Evolutionary conservation across 2,797 vertebrate species (phyloP), one percentile per base, ranked within the genome.

Genomic region (Hyperoplus immaculatus): DNA sequence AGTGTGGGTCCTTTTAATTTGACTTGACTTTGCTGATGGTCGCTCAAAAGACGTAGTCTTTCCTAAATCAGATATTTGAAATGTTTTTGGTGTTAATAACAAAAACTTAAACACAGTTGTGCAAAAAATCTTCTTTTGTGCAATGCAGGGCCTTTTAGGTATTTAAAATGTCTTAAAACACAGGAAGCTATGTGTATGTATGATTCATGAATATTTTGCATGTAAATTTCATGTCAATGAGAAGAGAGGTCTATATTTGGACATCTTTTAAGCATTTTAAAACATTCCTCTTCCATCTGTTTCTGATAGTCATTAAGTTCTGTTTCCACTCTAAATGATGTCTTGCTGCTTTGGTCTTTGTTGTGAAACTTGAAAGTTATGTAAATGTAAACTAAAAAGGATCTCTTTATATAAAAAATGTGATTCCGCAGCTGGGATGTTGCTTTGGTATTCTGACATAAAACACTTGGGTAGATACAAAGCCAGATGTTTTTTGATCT

Each of bases 211-310:
- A 77, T 77, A 77, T 72, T 79, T 77, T 67, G 55, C 15, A 71
- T 65, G 36, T 56, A 71, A 42, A 68, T 75, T 53, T 58, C 50
- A 70, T 43, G 38, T 81, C 67, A 59, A 41, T 51, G 39, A 72
- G 6, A 53, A 12, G 36, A 84, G 18, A 45, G 72, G 53, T 81
- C 56, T 76, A 70, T 60, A 81, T 83, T 78, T 84, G 85, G 80
- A 80, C 75, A 78, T 77, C 61, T 87, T 80, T 68, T 85, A 47
- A 69, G 69, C 60, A 69, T 85, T 86, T 80, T 69, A 51, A 83
- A 54, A 75, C 85, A 91, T 94, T 92, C 86, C 56, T 86, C 60
- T 79, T 57, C 83, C 91, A 92, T 94, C 89, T 95, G 94, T 88
- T 90, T 90, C 84, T 80, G 50, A 92, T 93, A 72, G 76, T 80